Base-by-base conservation (phyloP, 2,113 vertebrate species). In the Anseranas semipalmata region DNA sequence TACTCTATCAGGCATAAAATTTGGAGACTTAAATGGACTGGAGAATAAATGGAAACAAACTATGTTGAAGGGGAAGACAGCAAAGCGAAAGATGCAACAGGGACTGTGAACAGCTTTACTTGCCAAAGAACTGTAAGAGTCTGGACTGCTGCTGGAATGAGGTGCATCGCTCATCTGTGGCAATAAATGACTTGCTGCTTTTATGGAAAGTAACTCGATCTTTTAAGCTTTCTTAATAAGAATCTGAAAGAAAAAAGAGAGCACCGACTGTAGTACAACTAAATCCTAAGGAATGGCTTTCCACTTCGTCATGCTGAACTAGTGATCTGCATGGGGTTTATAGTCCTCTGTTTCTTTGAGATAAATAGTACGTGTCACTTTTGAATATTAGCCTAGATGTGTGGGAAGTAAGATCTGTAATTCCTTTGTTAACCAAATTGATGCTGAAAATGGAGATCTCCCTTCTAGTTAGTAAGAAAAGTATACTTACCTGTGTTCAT, bases 11-110 rank as follows among this genome's bases (percentile, higher is more conserved):
- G 66, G 66, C 79, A 28, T 96, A 86, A 86, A 45, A 86, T 95
- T 73, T 67, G 76, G 73, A 93, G 78, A 21, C 32, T 37, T 72
- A 52, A 18, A 45, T 97, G 92, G 67, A 67, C 70, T 94, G 87
- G 86, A 84, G 56, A 68, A 83, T 35, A 28, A 89, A 73, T 93
- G 80, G 39, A 72, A 90, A 32, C 46, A 43, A 93, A 46, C 53
- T 46, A 33, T 84, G 55, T 62, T 75, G 52, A 90, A 94, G 58
- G 73, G 67, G 87, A 95, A 93, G 85, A 94, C 50, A 62, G 66
- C 77, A 73, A 93, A 87, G 89, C 77, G 62, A 82, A 53, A 76
- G 32, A 41, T 65, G 74, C 77, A 93, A 17, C 83, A 72, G 52
- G 60, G 79, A 48, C n/a, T 77, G 27, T 74, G 74, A 89, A 76